Conservation (phyloP, 2,888 invertebrate genomes). For the Meiosimyza platycephala region DNA sequence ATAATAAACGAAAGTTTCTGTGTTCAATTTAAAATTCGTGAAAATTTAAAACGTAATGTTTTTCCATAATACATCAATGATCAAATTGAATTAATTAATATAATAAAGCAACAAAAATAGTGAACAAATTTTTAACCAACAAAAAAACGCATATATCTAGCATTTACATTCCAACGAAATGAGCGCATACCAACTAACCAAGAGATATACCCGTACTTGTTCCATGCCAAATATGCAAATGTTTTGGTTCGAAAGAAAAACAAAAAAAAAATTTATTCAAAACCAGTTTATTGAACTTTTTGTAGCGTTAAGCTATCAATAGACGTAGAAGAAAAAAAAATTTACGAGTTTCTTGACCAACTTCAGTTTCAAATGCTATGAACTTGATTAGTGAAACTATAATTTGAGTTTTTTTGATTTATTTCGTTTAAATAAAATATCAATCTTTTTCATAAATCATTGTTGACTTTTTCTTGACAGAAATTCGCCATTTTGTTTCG, state of each 20-base stretch:
- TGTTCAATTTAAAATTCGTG: neutral
- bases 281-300: conserved; percentile 64
- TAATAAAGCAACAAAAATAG: neutral
- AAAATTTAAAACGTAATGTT: no score
- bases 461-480: no score
- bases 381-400: conserved; percentile 17
- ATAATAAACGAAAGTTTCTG: conserved; percentile 19
- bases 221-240: conserved; percentile 43
- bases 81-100: conserved; percentile 6
- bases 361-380: conserved; percentile 26
- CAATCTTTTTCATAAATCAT: no score
- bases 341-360: conserved; percentile 1
- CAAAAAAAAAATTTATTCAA: conserved; percentile 42
- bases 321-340: conserved; percentile 5
- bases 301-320: neutral
- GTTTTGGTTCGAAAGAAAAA: conserved; percentile 13
- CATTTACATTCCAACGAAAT: conserved; percentile 23
- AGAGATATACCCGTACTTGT: conserved; percentile 18
- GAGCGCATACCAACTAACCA: conserved; percentile 17
- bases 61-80: no score
- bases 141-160: neutral
- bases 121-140: neutral
- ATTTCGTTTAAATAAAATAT: conserved; percentile 21
- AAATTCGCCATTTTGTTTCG: conserved; percentile 52
- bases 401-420: conserved; percentile 32